Conservation (phyloP, 2,113 vertebrate genomes). For the Mormoops blainvillei region DNA sequence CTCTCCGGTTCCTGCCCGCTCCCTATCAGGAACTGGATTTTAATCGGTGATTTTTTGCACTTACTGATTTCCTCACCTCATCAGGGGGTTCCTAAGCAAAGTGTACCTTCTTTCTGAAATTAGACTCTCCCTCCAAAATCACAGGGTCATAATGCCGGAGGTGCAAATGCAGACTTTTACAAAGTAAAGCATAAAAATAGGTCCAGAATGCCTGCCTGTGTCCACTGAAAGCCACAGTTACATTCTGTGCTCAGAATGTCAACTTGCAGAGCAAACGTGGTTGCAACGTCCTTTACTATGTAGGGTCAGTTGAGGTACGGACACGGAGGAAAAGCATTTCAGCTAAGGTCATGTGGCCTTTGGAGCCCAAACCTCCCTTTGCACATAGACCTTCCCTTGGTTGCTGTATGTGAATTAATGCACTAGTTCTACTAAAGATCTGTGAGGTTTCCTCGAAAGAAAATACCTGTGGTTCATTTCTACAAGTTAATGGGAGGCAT, state of each 20-base stretch:
- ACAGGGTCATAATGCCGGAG: not conserved
- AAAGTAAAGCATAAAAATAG: not conserved
- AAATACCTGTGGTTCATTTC: not conserved
- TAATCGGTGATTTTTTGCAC: conserved; percentile 18
- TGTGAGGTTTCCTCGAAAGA: not conserved
- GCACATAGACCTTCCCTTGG: not conserved
- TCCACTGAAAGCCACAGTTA: not conserved
- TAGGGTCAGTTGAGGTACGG: not conserved
- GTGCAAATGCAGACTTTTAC: not conserved
- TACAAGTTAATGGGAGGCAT: not conserved
- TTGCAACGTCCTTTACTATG: not conserved
- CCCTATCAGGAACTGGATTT: conserved; percentile 38
- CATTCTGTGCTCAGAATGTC: not conserved
- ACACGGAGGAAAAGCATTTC: not conserved
- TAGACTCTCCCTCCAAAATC: not conserved
- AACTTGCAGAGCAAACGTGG: not conserved
- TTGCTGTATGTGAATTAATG: not conserved
- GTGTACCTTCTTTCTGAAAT: not conserved
- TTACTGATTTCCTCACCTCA: conserved; percentile 27
- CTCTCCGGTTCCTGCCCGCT: conserved; percentile 11
- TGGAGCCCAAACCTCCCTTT: not conserved
- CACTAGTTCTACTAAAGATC: not conserved
- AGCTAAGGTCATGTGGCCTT: not conserved
- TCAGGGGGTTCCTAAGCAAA: not conserved
- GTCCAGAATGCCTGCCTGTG: not conserved